Evolutionary conservation across 2,113 vertebrate species (phyloP).

Genomic region (Pluvianellus socialis): DNA sequence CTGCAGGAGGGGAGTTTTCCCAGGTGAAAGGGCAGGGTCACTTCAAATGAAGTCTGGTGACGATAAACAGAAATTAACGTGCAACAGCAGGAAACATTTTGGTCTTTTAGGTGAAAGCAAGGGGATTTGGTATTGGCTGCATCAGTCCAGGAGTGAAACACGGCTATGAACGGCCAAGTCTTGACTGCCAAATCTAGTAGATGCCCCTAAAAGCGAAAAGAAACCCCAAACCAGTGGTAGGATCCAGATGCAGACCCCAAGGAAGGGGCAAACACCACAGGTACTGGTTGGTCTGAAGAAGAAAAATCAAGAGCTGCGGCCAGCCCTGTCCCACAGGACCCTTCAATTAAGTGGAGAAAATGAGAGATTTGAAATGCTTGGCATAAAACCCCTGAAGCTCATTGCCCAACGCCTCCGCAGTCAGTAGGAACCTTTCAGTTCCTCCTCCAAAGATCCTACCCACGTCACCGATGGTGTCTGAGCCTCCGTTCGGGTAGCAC

Average conservation of each 20-base stretch:
- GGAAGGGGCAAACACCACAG: background rate
- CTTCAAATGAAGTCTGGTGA: background rate
- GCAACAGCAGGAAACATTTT: accelerated
- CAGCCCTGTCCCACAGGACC: background rate
- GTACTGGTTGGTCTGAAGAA: background rate
- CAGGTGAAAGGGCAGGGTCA: background rate
- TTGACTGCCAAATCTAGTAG: background rate
- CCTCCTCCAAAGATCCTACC: background rate
- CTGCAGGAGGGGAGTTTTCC: background rate
- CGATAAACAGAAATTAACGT: background rate
- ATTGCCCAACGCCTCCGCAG: background rate
- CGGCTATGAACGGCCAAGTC: accelerated
- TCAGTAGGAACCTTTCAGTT: background rate
- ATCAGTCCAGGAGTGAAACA: background rate
- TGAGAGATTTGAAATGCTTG: background rate
- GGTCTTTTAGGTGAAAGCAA: background rate
- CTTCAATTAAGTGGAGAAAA: background rate
- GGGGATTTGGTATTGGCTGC: background rate
- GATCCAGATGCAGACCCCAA: background rate
- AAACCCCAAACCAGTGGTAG: background rate
- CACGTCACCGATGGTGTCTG: accelerated
- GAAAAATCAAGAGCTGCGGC: background rate
- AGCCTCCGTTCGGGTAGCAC: accelerated
- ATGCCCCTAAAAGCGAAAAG: background rate
- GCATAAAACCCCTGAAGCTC: background rate